These are phyloP conservation scores for Acronicta psi DNA, from an alignment of 2,888 invertebrate genomes.

Conservation along the genomic window DNA sequence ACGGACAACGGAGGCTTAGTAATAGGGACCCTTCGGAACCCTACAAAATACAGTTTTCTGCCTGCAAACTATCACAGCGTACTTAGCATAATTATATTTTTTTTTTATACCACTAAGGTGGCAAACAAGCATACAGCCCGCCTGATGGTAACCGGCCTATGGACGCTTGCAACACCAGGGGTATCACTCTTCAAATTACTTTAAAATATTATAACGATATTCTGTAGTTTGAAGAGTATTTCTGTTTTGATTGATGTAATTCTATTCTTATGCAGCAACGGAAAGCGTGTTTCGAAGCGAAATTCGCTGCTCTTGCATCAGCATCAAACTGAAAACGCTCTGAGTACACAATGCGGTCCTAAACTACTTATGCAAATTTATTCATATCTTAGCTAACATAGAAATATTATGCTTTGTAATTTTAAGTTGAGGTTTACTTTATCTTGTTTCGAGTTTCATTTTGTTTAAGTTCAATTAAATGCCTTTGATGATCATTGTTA, in stretches of 20 bases:
- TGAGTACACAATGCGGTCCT: constrained; percentile 2
- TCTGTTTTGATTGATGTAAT: not conserved
- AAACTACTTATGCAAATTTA: constrained; percentile 39
- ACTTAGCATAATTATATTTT: too few relatives aligned
- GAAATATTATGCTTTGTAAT: constrained; percentile 47
- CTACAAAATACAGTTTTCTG: too few relatives aligned
- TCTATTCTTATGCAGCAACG: not conserved
- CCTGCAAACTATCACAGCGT: too few relatives aligned
- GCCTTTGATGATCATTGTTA: constrained; percentile 15
- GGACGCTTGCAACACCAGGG: too few relatives aligned
- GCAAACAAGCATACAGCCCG: too few relatives aligned
- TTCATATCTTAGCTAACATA: constrained; percentile 40
- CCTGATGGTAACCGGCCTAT: too few relatives aligned
- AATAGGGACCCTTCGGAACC: too few relatives aligned
- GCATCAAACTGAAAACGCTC: constrained; percentile 1
- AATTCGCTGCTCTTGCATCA: not conserved
- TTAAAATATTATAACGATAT: too few relatives aligned
- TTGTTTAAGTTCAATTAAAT: constrained; percentile 29
- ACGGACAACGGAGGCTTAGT: too few relatives aligned
- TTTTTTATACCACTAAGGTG: too few relatives aligned
- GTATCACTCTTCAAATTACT: too few relatives aligned
- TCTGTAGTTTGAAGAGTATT: too few relatives aligned
- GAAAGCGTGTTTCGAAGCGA: not conserved
- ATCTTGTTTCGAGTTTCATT: constrained; percentile 33
- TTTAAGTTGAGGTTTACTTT: constrained; percentile 43